phyloP scores from a whole-genome alignment of 2,113 vertebrate genomes.

The Oenanthe melanoleuca region DNA sequence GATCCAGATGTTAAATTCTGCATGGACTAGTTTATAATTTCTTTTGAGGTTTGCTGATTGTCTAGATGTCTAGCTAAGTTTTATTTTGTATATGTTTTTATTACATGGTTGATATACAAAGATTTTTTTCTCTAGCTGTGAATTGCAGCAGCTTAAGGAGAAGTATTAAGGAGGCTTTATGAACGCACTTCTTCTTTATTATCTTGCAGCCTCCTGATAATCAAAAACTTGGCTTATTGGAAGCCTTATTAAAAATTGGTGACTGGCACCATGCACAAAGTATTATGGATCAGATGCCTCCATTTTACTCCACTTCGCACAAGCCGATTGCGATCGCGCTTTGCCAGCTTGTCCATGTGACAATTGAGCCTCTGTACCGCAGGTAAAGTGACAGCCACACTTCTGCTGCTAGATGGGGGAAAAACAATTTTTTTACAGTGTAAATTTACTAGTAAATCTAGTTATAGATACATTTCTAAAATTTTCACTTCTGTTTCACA shows the following conservation, averaged over 20 bases:
- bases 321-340: slow-evolving; percentile 93
- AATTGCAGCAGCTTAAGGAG: not conserved
- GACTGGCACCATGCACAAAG: slow-evolving; percentile 97
- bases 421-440: not conserved
- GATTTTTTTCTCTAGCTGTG: not conserved
- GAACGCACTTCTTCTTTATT: not conserved
- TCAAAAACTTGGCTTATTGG: slow-evolving; percentile 95
- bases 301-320: slow-evolving; percentile 93
- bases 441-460: not conserved
- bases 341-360: slow-evolving; percentile 94
- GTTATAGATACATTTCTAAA: not conserved
- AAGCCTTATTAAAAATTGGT: slow-evolving; percentile 93
- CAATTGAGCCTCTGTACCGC: slow-evolving; percentile 93
- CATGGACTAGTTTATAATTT: not conserved
- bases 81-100: not conserved
- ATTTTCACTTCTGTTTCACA: not conserved
- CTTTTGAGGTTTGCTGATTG: not conserved
- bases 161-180: not conserved
- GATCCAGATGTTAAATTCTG: not conserved
- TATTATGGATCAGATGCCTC: slow-evolving; percentile 98
- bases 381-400: slow-evolving; percentile 73
- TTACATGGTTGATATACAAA: not conserved
- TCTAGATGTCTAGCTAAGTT: not conserved
- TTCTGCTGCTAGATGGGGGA: not conserved
- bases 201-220: slow-evolving; percentile 90